Percentiles rank a stretch among this genome's conserved stretches.
These are phyloP conservation scores for Ascidia mentula DNA, from an alignment of 23 tunicate species.

Conservation along the genomic window DNA sequence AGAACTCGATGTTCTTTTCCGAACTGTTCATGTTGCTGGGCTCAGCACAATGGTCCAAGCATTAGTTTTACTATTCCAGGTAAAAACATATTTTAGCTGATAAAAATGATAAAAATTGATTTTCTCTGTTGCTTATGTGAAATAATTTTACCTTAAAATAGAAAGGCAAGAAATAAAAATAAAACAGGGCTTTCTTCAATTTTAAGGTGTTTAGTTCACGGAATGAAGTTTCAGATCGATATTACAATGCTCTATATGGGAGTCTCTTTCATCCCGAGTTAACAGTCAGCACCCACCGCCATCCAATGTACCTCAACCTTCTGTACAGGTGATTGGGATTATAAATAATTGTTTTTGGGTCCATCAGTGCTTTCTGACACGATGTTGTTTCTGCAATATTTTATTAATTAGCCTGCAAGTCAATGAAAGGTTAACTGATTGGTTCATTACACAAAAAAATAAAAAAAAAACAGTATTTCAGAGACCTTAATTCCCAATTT, in stretches of 20 bases:
- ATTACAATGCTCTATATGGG: slow-evolving; percentile 70
- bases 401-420: too few relatives aligned
- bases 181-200: too few relatives aligned
- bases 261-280: slow-evolving; percentile 53
- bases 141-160: not conserved
- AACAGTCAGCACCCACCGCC: slow-evolving; percentile 38
- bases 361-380: too few relatives aligned
- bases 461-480: too few relatives aligned
- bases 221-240: slow-evolving; percentile 67
- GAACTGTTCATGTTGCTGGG: slow-evolving; percentile 67
- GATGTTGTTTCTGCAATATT: too few relatives aligned
- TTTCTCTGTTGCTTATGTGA: too few relatives aligned
- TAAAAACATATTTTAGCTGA: not conserved
- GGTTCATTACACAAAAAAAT: too few relatives aligned
- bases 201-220: slow-evolving; percentile 54
- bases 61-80: slow-evolving; percentile 63
- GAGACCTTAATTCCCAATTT: too few relatives aligned
- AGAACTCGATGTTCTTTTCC: slow-evolving; percentile 50
- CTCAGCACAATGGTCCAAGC: slow-evolving; percentile 72
- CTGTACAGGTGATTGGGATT: slow-evolving; percentile 49
- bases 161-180: too few relatives aligned
- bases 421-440: not conserved
- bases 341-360: not conserved
- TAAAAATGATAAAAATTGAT: too few relatives aligned
- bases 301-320: slow-evolving; percentile 76